Percentiles rank a stretch among this genome's conserved stretches.
Conservation (phyloP, 1,140 invertebrate species). For the Catajapyx aquilonaris region DNA sequence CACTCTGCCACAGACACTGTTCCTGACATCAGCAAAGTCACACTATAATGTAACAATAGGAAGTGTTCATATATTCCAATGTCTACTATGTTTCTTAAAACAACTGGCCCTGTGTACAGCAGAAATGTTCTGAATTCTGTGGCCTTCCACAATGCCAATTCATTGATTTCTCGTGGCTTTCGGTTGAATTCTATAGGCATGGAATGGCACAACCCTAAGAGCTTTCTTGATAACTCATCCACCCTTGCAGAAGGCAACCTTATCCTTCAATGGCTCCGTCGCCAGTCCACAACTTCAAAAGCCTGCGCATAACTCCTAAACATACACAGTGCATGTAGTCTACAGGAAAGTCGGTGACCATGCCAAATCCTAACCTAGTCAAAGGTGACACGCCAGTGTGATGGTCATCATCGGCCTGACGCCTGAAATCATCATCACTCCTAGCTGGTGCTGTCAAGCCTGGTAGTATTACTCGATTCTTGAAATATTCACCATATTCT, state of each 20-base stretch:
- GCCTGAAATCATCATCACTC: slow-evolving; percentile 12
- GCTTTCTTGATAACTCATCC: not conserved
- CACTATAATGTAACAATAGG: not conserved
- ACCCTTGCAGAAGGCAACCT: not conserved
- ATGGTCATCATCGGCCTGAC: slow-evolving; percentile 8
- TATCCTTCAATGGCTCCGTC: not conserved
- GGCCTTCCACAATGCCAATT: slow-evolving; percentile 20
- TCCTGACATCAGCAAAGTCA: not conserved
- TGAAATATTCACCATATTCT: not conserved
- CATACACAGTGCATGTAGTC: slow-evolving; percentile 10
- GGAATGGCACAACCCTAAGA: not conserved
- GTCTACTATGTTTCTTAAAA: slow-evolving; percentile 13
- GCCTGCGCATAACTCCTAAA: slow-evolving; percentile 9
- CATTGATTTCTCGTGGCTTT: slow-evolving; percentile 14
- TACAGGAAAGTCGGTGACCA: slow-evolving; percentile 9
- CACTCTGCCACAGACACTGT: not conserved
- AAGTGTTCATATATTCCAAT: slow-evolving; percentile 6
- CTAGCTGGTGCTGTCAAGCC: slow-evolving; percentile 1
- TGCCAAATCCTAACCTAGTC: slow-evolving; percentile 4
- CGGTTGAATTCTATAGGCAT: slow-evolving; percentile 17
- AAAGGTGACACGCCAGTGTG: slow-evolving; percentile 5
- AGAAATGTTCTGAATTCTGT: slow-evolving; percentile 21
- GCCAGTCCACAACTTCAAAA: slow-evolving; percentile 5
- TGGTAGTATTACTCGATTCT: not conserved
- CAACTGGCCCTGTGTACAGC: slow-evolving; percentile 18